Conservation (phyloP, 1,140 invertebrate species). For the Thaumetopoea pityocampa region DNA sequence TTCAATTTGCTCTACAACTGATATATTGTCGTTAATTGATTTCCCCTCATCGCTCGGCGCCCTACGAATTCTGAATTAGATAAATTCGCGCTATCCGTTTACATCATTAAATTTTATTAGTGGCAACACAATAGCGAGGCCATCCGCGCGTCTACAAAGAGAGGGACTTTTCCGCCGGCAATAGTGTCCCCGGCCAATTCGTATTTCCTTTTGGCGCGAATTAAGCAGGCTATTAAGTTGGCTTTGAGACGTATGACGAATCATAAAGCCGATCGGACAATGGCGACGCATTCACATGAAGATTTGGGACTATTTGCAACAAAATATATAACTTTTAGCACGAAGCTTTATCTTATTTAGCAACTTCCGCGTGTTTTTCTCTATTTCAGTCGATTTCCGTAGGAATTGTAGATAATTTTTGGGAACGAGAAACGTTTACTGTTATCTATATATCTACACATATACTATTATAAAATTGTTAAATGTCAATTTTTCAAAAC, state of each 20-base stretch:
- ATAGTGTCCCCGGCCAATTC: slow-evolving; percentile 58
- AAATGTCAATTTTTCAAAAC: too few relatives aligned
- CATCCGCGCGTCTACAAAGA: slow-evolving; percentile 39
- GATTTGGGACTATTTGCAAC: slow-evolving; percentile 28
- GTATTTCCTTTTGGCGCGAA: slow-evolving; percentile 69
- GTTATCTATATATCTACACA: neutral
- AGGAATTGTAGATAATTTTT: slow-evolving; percentile 17
- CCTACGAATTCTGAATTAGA: slow-evolving; percentile 48
- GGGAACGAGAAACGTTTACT: neutral
- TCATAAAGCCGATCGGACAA: slow-evolving; percentile 48
- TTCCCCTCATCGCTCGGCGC: slow-evolving; percentile 48
- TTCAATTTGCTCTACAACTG: slow-evolving; percentile 44
- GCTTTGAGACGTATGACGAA: slow-evolving; percentile 70
- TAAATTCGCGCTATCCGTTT: slow-evolving; percentile 72
- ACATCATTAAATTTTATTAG: slow-evolving; percentile 76
- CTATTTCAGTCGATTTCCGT: slow-evolving; percentile 22
- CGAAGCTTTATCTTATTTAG: slow-evolving; percentile 12
- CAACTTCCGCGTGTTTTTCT: slow-evolving; percentile 16
- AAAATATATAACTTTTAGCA: slow-evolving; percentile 24
- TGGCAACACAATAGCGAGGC: slow-evolving; percentile 55
- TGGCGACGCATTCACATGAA: slow-evolving; percentile 36
- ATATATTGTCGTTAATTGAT: slow-evolving; percentile 62
- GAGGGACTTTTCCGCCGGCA: slow-evolving; percentile 56
- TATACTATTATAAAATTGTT: too few relatives aligned
- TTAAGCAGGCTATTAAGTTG: slow-evolving; percentile 71